Evolutionary conservation across 2,113 vertebrate genomes (phyloP), one percentile per base, ranked within the genome.

Genomic region (Struthidea cinerea): DNA sequence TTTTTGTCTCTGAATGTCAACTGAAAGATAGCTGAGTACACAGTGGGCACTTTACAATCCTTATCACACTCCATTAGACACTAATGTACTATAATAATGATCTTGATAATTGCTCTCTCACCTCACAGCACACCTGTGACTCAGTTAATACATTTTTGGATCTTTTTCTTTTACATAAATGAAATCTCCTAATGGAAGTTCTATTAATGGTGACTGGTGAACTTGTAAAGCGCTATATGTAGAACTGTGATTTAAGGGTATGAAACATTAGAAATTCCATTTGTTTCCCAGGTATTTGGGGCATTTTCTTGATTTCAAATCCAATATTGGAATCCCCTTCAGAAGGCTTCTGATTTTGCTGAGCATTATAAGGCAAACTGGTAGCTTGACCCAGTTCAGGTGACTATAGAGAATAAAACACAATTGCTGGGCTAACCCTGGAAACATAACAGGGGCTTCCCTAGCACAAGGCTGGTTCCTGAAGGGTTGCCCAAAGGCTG

Each of bases 31-130:
- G 46, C 59, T 37, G 42, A 84, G 75, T 74, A 71, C 67, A 47
- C 14, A 88, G 50, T 33, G 65, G 78, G 57, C 55, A 86, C 74
- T 94, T 91, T 52, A 65, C 10, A 63, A 37, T 49, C 83, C 68
- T 96, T 95, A 84, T 71, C 78, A 69, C 79, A 74, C 71, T 47
- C 52, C 85, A 81, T 93, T 94, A 92, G 87, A 77, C 67, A 30
- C 71, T 93, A 92, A 94, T 88, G 71, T 49, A 37, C 64, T 93
- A 35, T 91, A 92, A 92, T 95, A 85, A 91, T 81, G 39, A 78
- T 95, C 82, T 76, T 81, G 71, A 83, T 94, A 93, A 93, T 96
- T 84, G 68, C 35, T 74, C 39, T 87, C 59, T 96, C 61, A 91
- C 90, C 93, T 94, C 92, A 90, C 39, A 91, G 60, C 42, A 78